Conservation (phyloP, 1,140 invertebrate species). For the Drosophila athabasca region DNA sequence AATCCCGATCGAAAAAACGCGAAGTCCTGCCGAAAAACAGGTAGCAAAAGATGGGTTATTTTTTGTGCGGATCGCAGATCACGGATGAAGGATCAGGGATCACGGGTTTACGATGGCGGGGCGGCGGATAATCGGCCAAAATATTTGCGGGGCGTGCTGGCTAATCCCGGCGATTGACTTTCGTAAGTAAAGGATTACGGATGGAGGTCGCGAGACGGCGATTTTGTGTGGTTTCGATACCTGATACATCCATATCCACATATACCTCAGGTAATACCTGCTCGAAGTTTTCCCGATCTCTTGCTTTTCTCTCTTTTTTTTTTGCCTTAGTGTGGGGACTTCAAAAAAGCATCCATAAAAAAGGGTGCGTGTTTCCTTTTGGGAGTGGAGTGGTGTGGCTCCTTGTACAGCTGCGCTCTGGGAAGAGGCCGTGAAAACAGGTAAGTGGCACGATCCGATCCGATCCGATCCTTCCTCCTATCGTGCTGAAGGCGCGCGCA, state of each 20-base stretch:
- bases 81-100: too few relatives aligned
- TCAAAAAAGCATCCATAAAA: slow-evolving; percentile 46
- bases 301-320: too few relatives aligned
- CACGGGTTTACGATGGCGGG: slow-evolving; percentile 36
- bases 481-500: slow-evolving; percentile 18
- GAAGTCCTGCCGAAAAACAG: slow-evolving; percentile 4
- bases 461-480: neutral
- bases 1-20: slow-evolving; percentile 15
- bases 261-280: slow-evolving; percentile 1
- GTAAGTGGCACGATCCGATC: too few relatives aligned
- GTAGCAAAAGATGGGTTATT: slow-evolving; percentile 16
- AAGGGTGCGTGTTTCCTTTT: slow-evolving; percentile 43
- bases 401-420: slow-evolving; percentile 39
- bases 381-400: slow-evolving; percentile 16
- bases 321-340: slow-evolving; percentile 12
- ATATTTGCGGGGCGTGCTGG: slow-evolving; percentile 77
- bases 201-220: slow-evolving; percentile 28
- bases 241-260: slow-evolving; percentile 13
- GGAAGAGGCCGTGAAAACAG: neutral
- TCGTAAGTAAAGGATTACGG: slow-evolving; percentile 77
- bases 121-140: slow-evolving; percentile 78
- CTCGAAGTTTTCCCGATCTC: slow-evolving; percentile 13
- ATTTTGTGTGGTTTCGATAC: slow-evolving; percentile 32
- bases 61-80: slow-evolving; percentile 18
- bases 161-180: slow-evolving; percentile 77